phyloP scores from a whole-genome alignment of 2,888 invertebrate genomes.

The Himalopsyche tibetana region DNA sequence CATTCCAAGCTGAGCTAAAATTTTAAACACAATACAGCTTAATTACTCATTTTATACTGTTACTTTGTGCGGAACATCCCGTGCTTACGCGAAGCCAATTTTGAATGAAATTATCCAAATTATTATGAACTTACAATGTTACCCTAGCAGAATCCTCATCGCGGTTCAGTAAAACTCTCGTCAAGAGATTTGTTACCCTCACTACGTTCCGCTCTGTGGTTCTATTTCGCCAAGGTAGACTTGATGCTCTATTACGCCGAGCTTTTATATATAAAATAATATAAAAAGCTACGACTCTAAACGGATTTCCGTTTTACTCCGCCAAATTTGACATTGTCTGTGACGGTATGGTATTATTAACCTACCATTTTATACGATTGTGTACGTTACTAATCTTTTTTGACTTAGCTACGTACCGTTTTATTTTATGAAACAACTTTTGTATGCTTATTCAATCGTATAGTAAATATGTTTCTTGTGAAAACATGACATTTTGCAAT shows the following conservation, averaged over 20 bases:
- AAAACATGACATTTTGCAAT: too few species aligned
- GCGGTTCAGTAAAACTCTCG: constrained; percentile 45
- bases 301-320: constrained; percentile 28
- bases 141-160: neutral
- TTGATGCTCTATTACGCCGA: constrained; percentile 24
- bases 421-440: neutral
- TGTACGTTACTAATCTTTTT: neutral
- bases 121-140: constrained; percentile 29
- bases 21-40: neutral
- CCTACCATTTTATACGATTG: constrained; percentile 20
- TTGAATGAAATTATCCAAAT: constrained; percentile 26
- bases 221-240: constrained; percentile 37
- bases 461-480: too few species aligned
- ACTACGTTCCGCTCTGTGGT: constrained; percentile 48
- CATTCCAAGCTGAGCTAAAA: neutral
- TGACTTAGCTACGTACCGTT: neutral
- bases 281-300: constrained; percentile 23
- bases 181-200: constrained; percentile 58
- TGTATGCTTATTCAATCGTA: too few species aligned
- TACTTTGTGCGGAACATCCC: constrained; percentile 8
- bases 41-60: neutral
- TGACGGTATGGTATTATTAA: constrained; percentile 15
- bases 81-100: neutral
- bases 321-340: constrained; percentile 34
- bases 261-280: constrained; percentile 26